Evolutionary conservation across 2,797 vertebrate species (phyloP), one percentile per base, ranked within the genome.

Genomic region (Crocidura indochinensis): DNA sequence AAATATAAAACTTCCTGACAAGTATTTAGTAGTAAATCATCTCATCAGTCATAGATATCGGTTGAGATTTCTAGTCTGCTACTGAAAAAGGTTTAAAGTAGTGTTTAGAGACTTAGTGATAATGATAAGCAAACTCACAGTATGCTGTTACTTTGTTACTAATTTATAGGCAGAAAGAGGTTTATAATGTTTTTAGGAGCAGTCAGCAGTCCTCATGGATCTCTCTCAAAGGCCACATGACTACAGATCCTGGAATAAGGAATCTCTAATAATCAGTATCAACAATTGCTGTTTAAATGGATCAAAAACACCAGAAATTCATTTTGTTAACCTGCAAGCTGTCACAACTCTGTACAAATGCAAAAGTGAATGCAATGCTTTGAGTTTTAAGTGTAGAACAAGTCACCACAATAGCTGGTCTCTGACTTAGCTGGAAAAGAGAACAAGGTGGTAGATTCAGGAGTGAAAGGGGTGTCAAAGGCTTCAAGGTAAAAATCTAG

Each of bases 71-170:
- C 81, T 38, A 76, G 20, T 67, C 44, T 47, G 82, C 46, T 74
- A 53, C 12, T 56, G 46, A 88, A 80, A 20, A 62, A 46, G 77
- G 46, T 20, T 56, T 53, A 44, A 87, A 44, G 47, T 51, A 15
- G 26, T 76, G 17, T 84, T 76, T 77, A 78, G 20, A 92, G 67
- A 26, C 73, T 85, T 79, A 6, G n/a, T 8, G 19, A 53, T n/a
- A n/a, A n/a, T n/a, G n/a, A 78, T 53, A 92, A 62, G 15, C 44
- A 64, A 53, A 9, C 65, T n/a, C 79, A 71, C 82, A 82, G 84
- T 19, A 27, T 67, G 10, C 44, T 77, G 14, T 79, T 60, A 6
- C 49, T 19, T 89, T 74, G 31, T 71, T 56, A 64, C 46, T 81
- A 22, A 75, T 29, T 85, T 69, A 29, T 67, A 53, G 74, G 44